Conservation (phyloP, 2,888 invertebrate genomes). For the Drosophila anomalata region DNA sequence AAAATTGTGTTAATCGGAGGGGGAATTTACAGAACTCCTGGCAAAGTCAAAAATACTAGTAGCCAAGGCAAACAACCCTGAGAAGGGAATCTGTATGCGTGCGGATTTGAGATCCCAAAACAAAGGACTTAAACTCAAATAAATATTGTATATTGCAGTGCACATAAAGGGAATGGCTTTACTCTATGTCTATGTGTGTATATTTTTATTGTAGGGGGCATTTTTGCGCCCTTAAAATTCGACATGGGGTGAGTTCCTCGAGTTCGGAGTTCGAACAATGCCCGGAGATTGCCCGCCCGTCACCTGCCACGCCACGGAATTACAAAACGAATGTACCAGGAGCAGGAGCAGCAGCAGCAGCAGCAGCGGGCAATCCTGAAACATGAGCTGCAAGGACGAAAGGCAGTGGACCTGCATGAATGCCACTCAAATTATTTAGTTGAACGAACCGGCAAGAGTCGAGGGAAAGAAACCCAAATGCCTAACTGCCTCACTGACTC, state of each 20-base stretch:
- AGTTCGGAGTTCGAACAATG: constrained; percentile 77
- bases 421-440: constrained; percentile 82
- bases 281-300: constrained; percentile 83
- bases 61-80: constrained; percentile 76
- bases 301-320: constrained; percentile 84
- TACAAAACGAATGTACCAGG: constrained; percentile 73
- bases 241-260: constrained; percentile 81
- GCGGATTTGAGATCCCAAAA: constrained; percentile 77
- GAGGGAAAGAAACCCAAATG: constrained; percentile 51
- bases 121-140: constrained; percentile 80
- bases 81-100: constrained; percentile 39
- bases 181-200: constrained; percentile 42
- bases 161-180: constrained; percentile 67
- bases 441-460: constrained; percentile 81
- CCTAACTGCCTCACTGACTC: constrained; percentile 40
- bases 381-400: constrained; percentile 66
- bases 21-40: not conserved
- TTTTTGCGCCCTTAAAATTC: constrained; percentile 79
- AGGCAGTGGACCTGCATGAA: constrained; percentile 78
- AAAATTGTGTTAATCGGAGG: constrained; percentile 16
- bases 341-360: constrained; percentile 33
- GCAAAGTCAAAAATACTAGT: constrained; percentile 46
- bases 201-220: constrained; percentile 77
- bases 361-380: constrained; percentile 64
- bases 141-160: constrained; percentile 80